phyloP scores from a whole-genome alignment of 2,888 invertebrate genomes.

The Pocota personata region DNA sequence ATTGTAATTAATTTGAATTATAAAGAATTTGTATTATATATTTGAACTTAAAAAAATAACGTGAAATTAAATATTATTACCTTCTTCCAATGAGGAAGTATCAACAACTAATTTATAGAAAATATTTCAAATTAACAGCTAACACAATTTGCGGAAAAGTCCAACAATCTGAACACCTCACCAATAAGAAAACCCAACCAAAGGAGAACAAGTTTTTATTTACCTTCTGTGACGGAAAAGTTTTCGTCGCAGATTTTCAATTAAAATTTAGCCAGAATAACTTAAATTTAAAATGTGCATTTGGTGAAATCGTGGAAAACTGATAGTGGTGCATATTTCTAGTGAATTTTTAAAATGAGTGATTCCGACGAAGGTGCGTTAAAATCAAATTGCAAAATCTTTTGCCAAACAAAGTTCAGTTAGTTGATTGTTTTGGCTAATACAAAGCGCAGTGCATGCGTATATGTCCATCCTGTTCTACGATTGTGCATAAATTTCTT shows the following conservation, averaged over 20 bases:
- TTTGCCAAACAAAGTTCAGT: constrained; percentile 20
- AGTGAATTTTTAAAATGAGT: constrained; percentile 73
- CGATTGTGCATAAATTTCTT: constrained; percentile 1
- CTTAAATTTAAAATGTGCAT: constrained; percentile 12
- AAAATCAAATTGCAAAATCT: constrained; percentile 30
- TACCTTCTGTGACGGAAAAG: constrained; percentile 25
- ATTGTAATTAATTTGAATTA: too few relatives aligned
- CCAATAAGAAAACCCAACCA: constrained; percentile 4
- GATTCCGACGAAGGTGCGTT: constrained; percentile 77
- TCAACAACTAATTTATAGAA: too few relatives aligned
- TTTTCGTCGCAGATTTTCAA: constrained; percentile 5
- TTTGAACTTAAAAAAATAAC: too few relatives aligned
- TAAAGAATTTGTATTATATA: too few relatives aligned
- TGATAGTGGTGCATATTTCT: not conserved
- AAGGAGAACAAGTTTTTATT: constrained; percentile 50
- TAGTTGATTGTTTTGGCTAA: constrained; percentile 52
- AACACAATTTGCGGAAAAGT: not conserved
- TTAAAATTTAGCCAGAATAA: not conserved
- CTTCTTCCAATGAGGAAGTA: too few relatives aligned
- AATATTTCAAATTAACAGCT: not conserved
- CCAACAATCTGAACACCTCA: not conserved
- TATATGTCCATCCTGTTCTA: constrained; percentile 9
- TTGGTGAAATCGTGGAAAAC: constrained; percentile 12
- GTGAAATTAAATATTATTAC: too few relatives aligned
- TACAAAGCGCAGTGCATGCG: constrained; percentile 6